A percentile compares a stretch with the other conserved stretches of the same genome.
phyloP scores from a whole-genome alignment of 1,140 invertebrate species.

The Leptoteleia sp. region DNA sequence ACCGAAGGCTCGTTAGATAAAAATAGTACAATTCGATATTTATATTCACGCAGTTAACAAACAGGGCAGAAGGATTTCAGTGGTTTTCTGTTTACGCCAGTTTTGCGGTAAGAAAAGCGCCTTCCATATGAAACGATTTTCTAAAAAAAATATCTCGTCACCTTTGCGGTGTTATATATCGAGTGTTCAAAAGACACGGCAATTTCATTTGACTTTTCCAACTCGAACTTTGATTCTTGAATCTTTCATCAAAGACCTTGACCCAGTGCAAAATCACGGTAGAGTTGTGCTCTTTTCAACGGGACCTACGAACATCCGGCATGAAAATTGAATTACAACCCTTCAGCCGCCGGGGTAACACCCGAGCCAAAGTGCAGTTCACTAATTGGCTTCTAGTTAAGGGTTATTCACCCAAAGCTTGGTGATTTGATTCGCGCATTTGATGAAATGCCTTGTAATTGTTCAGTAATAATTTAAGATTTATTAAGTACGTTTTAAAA shows the following conservation, averaged over 20 bases:
- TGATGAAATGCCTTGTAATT: conserved; percentile 13
- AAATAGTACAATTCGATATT: conserved; percentile 9
- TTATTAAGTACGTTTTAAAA: too few relatives aligned
- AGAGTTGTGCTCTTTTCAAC: conserved; percentile 3
- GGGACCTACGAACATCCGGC: conserved; percentile 21
- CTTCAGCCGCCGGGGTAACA: conserved; percentile 47
- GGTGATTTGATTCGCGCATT: conserved; percentile 29
- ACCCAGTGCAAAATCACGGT: conserved; percentile 26
- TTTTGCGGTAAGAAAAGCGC: conserved; percentile 69
- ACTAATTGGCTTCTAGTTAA: conserved; percentile 74
- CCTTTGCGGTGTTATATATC: conserved; percentile 67
- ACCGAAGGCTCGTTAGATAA: neutral
- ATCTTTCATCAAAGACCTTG: conserved; percentile 45
- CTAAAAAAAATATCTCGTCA: conserved; percentile 57
- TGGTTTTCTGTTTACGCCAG: conserved; percentile 63
- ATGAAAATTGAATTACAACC: conserved; percentile 74
- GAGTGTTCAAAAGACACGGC: conserved; percentile 7
- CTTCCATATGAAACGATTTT: conserved; percentile 63
- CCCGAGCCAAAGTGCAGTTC: conserved; percentile 41
- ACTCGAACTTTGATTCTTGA: conserved; percentile 62
- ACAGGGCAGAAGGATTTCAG: conserved; percentile 22
- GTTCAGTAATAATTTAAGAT: too few relatives aligned
- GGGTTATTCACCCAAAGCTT: conserved; percentile 73
- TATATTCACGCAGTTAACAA: neutral
- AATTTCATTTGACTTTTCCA: conserved; percentile 18